Evolutionary conservation across 2,888 invertebrate genomes (phyloP).

Genomic region (Cynaeus angustus): DNA sequence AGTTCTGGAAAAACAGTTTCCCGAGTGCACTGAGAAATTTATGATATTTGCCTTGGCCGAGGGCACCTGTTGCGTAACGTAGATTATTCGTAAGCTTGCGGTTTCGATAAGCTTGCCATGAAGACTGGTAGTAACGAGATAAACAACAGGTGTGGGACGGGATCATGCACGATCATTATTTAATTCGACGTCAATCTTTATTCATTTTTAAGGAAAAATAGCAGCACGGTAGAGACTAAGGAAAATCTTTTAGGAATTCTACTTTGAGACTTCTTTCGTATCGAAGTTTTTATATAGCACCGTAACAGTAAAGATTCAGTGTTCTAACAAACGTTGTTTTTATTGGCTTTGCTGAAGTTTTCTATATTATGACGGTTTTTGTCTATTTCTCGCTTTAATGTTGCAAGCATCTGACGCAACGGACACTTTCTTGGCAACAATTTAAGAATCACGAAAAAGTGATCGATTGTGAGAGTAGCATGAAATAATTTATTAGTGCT

Average conservation of each 20-base stretch:
- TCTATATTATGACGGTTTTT: conserved; percentile 6
- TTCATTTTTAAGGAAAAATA: conserved; percentile 40
- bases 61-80: conserved; percentile 52
- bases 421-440: conserved; percentile 9
- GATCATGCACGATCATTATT: conserved; percentile 18
- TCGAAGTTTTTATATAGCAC: not conserved
- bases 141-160: conserved; percentile 50
- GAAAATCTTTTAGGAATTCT: too few species aligned
- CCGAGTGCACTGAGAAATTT: conserved; percentile 45
- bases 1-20: conserved; percentile 23
- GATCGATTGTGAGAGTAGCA: too few species aligned
- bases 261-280: too few species aligned
- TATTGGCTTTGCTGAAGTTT: conserved; percentile 8
- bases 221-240: too few species aligned
- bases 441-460: not conserved
- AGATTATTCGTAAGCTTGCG: conserved; percentile 47
- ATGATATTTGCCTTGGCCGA: conserved; percentile 51
- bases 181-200: conserved; percentile 36
- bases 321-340: conserved; percentile 15
- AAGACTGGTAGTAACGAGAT: conserved; percentile 44
- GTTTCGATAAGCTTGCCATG: conserved; percentile 50
- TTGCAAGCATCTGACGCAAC: conserved; percentile 4
- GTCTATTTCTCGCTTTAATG: conserved; percentile 15
- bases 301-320: conserved; percentile 2
- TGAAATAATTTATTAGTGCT: too few species aligned